These are phyloP conservation scores for Scomber colias DNA, from an alignment of 2,113 vertebrate species.

Conservation along the genomic window DNA sequence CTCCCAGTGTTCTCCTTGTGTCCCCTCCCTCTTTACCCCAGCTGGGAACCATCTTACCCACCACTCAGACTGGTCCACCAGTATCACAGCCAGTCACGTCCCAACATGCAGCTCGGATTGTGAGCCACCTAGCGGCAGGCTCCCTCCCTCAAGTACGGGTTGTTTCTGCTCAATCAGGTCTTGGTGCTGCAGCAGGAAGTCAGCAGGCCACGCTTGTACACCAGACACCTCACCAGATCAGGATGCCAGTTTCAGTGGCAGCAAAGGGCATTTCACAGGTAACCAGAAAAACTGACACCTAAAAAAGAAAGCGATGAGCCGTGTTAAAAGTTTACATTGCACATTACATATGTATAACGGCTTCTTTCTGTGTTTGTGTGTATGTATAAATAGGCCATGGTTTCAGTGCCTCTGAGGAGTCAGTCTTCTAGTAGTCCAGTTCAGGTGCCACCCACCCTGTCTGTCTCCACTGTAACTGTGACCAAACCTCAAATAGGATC, in stretches of 20 bases:
- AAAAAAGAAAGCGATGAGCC: neutral
- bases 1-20: constrained; percentile 91
- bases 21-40: constrained; percentile 94
- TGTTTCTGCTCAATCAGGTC: constrained; percentile 88
- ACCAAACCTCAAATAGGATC: constrained; percentile 88
- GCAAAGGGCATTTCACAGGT: constrained; percentile 94
- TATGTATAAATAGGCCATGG: constrained; percentile 83
- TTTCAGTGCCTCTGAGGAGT: constrained; percentile 91
- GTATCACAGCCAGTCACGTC: constrained; percentile 82
- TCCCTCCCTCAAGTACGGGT: constrained; percentile 94
- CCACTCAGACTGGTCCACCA: constrained; percentile 83
- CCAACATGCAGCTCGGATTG: constrained; percentile 84
- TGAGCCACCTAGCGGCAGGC: constrained; percentile 86
- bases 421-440: constrained; percentile 83
- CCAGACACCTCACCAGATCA: constrained; percentile 90
- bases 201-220: constrained; percentile 88
- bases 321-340: neutral
- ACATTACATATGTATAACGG: neutral
- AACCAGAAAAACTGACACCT: constrained; percentile 18
- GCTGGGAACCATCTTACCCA: constrained; percentile 91
- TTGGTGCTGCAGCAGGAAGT: constrained; percentile 78
- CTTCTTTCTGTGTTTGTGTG: neutral
- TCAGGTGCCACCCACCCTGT: constrained; percentile 85
- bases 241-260: constrained; percentile 88
- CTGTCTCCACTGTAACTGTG: constrained; percentile 86